These are phyloP conservation scores for Gobius niger DNA, from an alignment of 2,113 vertebrate genomes.

Conservation along the genomic window DNA sequence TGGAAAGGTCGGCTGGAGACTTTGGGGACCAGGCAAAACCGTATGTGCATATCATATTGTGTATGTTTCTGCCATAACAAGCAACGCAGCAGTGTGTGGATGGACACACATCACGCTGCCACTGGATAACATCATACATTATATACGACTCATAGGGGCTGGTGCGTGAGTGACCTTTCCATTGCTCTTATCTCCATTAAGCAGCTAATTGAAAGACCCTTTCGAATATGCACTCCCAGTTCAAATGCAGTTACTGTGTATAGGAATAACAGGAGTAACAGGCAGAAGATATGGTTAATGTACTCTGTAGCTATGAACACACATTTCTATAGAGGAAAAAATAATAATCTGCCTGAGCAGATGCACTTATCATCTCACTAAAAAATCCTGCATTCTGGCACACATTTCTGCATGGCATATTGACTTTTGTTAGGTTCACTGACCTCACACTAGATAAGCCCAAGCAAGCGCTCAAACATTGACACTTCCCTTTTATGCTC, in stretches of 20 bases:
- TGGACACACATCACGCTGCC: slow-evolving; percentile 22
- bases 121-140: slow-evolving; percentile 18
- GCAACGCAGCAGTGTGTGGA: background rate
- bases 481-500: slow-evolving; percentile 47
- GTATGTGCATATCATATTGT: slow-evolving; percentile 8
- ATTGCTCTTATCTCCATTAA: slow-evolving; percentile 43
- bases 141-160: slow-evolving; percentile 32
- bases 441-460: slow-evolving; percentile 57
- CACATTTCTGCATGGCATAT: slow-evolving; percentile 49
- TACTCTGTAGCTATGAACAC: too few species aligned
- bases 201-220: slow-evolving; percentile 41
- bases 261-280: too few species aligned
- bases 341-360: too few species aligned
- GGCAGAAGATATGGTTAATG: too few species aligned
- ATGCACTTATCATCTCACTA: background rate
- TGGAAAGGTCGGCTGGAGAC: slow-evolving; percentile 11
- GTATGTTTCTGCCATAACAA: background rate
- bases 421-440: slow-evolving; percentile 57
- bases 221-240: slow-evolving; percentile 37
- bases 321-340: background rate
- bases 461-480: slow-evolving; percentile 56
- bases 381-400: slow-evolving; percentile 32
- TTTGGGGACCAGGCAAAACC: slow-evolving; percentile 19
- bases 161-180: slow-evolving; percentile 46
- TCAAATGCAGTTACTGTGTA: background rate